Conservation (phyloP, 64 coral and sea anemone species). For the Actinia tenebrosa region DNA sequence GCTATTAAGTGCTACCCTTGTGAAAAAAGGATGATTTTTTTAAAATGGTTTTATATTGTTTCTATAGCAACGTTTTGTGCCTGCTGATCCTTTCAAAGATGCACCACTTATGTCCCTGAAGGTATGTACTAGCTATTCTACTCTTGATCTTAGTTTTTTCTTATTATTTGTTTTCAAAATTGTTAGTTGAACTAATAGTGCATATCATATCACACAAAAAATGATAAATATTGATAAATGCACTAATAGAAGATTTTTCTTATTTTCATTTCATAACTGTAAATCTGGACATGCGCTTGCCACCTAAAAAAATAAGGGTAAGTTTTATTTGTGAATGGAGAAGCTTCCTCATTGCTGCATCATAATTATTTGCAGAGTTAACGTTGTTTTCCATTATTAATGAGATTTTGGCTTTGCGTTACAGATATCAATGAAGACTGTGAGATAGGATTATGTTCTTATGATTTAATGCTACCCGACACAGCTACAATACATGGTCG, state of each 20-base stretch:
- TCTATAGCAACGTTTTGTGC: slow-evolving; percentile 61
- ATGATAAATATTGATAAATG: not conserved
- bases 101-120: slow-evolving; percentile 54
- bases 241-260: not conserved
- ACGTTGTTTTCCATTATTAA: not conserved
- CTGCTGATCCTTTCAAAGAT: slow-evolving; percentile 33
- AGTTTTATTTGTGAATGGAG: not conserved
- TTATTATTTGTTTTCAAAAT: not conserved
- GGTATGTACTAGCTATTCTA: not conserved
- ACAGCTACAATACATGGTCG: slow-evolving; percentile 81
- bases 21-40: too few relatives aligned
- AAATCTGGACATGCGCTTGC: not conserved
- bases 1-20: too few relatives aligned
- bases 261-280: not conserved
- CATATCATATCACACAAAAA: not conserved
- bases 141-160: too few relatives aligned
- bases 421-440: slow-evolving; percentile 90
- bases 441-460: slow-evolving; percentile 90
- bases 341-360: too few relatives aligned
- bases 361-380: too few relatives aligned
- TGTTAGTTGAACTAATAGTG: not conserved
- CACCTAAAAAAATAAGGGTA: not conserved
- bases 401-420: not conserved
- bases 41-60: not conserved
- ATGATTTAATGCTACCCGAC: slow-evolving; percentile 95